Base-by-base conservation (phyloP, 2,113 vertebrate genomes). In the Trichechus manatus region DNA sequence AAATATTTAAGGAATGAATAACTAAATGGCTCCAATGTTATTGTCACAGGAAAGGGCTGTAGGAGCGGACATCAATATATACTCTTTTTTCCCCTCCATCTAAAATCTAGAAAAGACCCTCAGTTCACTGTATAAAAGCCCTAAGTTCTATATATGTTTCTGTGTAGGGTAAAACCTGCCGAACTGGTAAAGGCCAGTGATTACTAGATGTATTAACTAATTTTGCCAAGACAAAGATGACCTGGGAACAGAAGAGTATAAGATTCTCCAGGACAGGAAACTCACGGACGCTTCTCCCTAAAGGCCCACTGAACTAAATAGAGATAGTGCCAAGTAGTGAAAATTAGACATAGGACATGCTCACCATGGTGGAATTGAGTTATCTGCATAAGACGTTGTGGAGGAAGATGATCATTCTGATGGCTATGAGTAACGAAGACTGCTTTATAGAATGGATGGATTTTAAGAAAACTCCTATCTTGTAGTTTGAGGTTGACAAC, bases 211-310 rank as follows among this genome's bases (percentile, higher is more conserved):
- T 61, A 85, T 80, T 25, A 53, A 75, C 87, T 22, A n/a, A 78
- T 39, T 91, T 75, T 80, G n/a, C 39, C 36, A 94, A 96, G 61
- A 88, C 79, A 39, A 88, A 86, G 61, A 85, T 29, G 15, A 61
- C 33, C 44, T 93, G 8, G 39, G 64, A 50, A 85, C 33, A 94
- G 61, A 42, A 44, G 82, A 7, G 42, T 77, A 0, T 56, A 61
- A 92, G 63, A 90, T 70, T 75, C 59, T 50, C 3, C 1, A 90
- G 53, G 39, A 53, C 29, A 72, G 10, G 17, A 94, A 85, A 88
- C 66, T 80, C 42, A 66, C 9, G 83, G 74, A 85, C 56, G 42
- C 56, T 81, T 75, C 74, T n/a, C 33, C 56, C 14, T 22, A 56
- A 95, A 59, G 39, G n/a, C 47, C 79, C 14, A 39, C 6, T 50